Base-by-base conservation (phyloP, 2,888 invertebrate species). In the Agonopterix heracliana region DNA sequence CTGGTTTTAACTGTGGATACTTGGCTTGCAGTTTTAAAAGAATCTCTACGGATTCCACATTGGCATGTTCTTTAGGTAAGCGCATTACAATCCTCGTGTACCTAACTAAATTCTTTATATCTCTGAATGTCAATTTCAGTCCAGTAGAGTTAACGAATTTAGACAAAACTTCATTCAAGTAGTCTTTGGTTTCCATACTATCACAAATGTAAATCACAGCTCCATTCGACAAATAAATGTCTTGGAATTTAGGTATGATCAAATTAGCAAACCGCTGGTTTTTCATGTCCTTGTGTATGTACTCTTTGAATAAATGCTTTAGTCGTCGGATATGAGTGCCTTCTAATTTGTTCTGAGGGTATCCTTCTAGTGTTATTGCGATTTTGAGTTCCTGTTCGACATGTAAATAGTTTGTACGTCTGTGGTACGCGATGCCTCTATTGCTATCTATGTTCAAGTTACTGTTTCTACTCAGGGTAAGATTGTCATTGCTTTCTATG, bases 191-290 rank as follows among this genome's bases (percentile, higher is more conserved):
- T 62, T 87, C 86, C 45, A 87, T 61, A 66, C 84, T 82, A 59
- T 87, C 85, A 69, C 86, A 86, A 17, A 87, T 72, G 50, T 86
- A 87, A 38, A 87, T 82, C 14, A 87, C 78, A 52, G 87, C 87
- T 0, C 87, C 86, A 38, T 87, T 87, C 0, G 86, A 85, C 3
- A 86, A 49, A 45, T 83, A 87, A 13, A 85, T 72, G 36, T 87
- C 87, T 65, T 83, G 83, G 47, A 86, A 86, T 63, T 78, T 82
- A 0, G 86, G 87, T 44, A 84, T 78, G 1, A 85, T 84, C 36
- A 82, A 56, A 54, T 82, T 80, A 0, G 71, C 51, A 52, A 87
- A 87, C 0, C 78, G 66, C 55, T 81, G 81, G 48, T 71, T 62
- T 48, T 85, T 86, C 71, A 83, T 73, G 42, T 87, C 86, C 51